A percentile compares a stretch with the other conserved stretches of the same genome.
phyloP scores from a whole-genome alignment of 2,888 invertebrate species.

The Athalia circularis region DNA sequence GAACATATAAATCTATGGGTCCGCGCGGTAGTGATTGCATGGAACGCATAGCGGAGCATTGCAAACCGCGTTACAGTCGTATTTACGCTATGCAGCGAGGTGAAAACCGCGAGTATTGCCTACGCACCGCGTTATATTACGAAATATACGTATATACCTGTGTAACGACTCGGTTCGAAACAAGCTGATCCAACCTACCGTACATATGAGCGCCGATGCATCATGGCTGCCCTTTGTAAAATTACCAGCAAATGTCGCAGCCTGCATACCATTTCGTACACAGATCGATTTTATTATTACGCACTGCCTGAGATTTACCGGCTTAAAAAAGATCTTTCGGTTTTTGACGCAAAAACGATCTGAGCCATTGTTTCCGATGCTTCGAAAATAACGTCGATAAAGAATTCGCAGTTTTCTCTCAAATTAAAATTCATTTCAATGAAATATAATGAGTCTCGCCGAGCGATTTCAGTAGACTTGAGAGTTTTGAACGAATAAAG shows the following conservation, averaged over 20 bases:
- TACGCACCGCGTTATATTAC: background rate
- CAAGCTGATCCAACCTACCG: background rate
- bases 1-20: background rate
- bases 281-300: slow-evolving; percentile 27
- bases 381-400: too few relatives aligned
- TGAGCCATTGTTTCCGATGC: too few relatives aligned
- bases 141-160: background rate
- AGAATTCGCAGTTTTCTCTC: too few relatives aligned
- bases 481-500: too few relatives aligned
- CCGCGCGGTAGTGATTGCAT: background rate
- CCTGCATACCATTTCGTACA: background rate
- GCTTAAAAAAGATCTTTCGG: too few relatives aligned
- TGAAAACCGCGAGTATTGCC: slow-evolving; percentile 8
- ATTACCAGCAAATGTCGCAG: background rate
- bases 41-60: background rate
- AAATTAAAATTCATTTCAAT: too few relatives aligned
- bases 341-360: too few relatives aligned
- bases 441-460: too few relatives aligned
- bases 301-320: too few relatives aligned
- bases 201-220: slow-evolving; percentile 9
- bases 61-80: background rate
- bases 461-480: too few relatives aligned
- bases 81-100: background rate
- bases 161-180: background rate
- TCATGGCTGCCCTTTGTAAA: slow-evolving; percentile 34